A percentile compares a stretch with the other conserved stretches of the same genome.
Conservation (phyloP, 2,113 vertebrate genomes). For the Dolichallabes microphthalmus region DNA sequence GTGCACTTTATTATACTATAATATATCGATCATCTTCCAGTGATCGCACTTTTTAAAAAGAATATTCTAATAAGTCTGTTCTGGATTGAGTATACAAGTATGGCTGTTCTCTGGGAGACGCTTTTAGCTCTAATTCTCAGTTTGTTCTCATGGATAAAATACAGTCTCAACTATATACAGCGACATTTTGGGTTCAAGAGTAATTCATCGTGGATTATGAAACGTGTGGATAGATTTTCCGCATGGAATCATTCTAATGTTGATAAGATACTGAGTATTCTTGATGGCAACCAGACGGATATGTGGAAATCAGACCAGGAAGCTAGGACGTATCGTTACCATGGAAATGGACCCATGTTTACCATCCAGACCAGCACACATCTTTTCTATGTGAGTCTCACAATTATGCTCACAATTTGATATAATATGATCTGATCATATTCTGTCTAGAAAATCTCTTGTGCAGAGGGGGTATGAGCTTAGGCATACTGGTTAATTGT, state of each 20-base stretch:
- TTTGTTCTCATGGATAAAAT: slow-evolving; percentile 52
- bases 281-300: slow-evolving; percentile 38
- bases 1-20: neutral
- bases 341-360: slow-evolving; percentile 55
- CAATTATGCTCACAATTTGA: neutral
- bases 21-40: too few relatives aligned
- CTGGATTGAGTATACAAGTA: slow-evolving; percentile 33
- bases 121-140: slow-evolving; percentile 48
- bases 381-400: slow-evolving; percentile 67
- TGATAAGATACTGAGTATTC: neutral
- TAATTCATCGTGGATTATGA: slow-evolving; percentile 30
- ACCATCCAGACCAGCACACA: slow-evolving; percentile 70
- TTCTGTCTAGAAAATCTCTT: neutral
- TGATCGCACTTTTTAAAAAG: neutral
- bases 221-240: neutral
- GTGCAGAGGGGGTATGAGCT: neutral
- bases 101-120: slow-evolving; percentile 50
- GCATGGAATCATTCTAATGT: neutral
- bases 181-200: neutral
- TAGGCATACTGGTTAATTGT: neutral
- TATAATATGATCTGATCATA: neutral
- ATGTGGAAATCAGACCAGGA: slow-evolving; percentile 64
- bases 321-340: slow-evolving; percentile 59
- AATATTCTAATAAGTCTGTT: neutral
- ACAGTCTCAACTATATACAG: neutral